Percentiles rank a stretch among this genome's conserved stretches.
These are phyloP conservation scores for Mamestra configurata DNA, from an alignment of 1,140 invertebrate genomes.

Conservation along the genomic window DNA sequence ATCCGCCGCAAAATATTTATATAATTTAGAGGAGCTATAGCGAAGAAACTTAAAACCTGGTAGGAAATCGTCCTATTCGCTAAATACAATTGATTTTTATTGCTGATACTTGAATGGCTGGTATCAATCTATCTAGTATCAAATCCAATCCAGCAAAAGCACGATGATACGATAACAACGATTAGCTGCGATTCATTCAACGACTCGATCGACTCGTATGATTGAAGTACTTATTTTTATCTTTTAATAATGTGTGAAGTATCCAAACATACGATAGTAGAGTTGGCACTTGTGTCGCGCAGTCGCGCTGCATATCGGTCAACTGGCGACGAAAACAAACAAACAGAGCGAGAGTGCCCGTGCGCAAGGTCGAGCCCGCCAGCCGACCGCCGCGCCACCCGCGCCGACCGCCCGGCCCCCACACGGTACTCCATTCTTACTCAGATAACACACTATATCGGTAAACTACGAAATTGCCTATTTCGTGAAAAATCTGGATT, in stretches of 20 bases:
- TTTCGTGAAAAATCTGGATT: neutral
- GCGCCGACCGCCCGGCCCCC: neutral
- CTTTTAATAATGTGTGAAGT: neutral
- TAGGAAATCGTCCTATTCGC: too few species aligned
- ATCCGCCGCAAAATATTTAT: too few species aligned
- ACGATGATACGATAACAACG: neutral
- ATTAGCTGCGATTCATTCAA: conserved; percentile 9
- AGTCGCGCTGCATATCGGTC: conserved; percentile 23
- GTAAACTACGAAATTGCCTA: neutral
- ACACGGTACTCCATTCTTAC: neutral
- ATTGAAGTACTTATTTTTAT: conserved; percentile 15
- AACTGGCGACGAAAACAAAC: neutral
- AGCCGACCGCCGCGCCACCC: neutral
- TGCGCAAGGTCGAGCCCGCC: conserved; percentile 41
- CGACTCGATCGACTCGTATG: neutral
- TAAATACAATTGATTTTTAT: too few species aligned
- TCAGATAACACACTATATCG: neutral
- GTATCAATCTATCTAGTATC: neutral
- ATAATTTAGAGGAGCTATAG: too few species aligned
- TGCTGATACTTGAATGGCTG: neutral
- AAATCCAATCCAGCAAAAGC: neutral
- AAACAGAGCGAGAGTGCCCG: neutral
- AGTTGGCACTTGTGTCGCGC: neutral
- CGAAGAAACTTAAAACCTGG: too few species aligned
- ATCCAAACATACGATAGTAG: neutral